These are phyloP conservation scores for Gnathonemus echidnorhynchus DNA, from an alignment of 2,113 vertebrate genomes.

Conservation along the genomic window DNA sequence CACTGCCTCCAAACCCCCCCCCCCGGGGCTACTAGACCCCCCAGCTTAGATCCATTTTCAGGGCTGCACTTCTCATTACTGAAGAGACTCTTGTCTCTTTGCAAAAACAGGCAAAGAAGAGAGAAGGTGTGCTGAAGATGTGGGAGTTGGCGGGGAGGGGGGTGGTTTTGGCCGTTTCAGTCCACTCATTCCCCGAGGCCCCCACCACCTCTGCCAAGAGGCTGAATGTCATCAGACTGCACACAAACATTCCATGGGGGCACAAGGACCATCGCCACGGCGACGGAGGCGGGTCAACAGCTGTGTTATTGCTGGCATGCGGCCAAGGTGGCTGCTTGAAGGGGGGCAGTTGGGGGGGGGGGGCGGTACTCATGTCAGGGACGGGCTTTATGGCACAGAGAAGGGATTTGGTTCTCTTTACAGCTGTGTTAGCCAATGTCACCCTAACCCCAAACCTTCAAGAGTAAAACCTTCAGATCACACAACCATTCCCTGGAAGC, in stretches of 20 bases:
- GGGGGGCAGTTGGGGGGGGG: conserved; percentile 34
- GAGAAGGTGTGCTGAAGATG: conserved; percentile 11
- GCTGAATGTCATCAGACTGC: conserved; percentile 57
- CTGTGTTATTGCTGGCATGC: conserved; percentile 71
- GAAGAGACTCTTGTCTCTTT: conserved; percentile 48
- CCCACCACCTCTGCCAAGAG: conserved; percentile 34
- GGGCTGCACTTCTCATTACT: conserved; percentile 47
- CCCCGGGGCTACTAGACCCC: background rate
- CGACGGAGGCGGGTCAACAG: conserved; percentile 75
- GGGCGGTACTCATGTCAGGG: conserved; percentile 38
- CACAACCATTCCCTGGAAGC: background rate
- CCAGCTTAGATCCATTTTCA: conserved; percentile 27
- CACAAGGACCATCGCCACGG: conserved; percentile 59
- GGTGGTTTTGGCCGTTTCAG: conserved; percentile 36
- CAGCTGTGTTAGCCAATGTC: conserved; percentile 16
- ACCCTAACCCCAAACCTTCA: background rate
- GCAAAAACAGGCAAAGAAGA: conserved; percentile 48
- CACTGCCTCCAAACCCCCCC: background rate
- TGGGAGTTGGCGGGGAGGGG: conserved; percentile 35
- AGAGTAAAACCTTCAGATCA: background rate
- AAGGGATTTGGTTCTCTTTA: conserved; percentile 29
- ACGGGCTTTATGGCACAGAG: conserved; percentile 34
- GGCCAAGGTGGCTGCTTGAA: conserved; percentile 54
- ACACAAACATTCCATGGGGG: conserved; percentile 57
- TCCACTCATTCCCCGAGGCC: conserved; percentile 25